These are phyloP conservation scores for Tubulanus polymorphus DNA, from an alignment of 2,888 invertebrate species.

Conservation along the genomic window DNA sequence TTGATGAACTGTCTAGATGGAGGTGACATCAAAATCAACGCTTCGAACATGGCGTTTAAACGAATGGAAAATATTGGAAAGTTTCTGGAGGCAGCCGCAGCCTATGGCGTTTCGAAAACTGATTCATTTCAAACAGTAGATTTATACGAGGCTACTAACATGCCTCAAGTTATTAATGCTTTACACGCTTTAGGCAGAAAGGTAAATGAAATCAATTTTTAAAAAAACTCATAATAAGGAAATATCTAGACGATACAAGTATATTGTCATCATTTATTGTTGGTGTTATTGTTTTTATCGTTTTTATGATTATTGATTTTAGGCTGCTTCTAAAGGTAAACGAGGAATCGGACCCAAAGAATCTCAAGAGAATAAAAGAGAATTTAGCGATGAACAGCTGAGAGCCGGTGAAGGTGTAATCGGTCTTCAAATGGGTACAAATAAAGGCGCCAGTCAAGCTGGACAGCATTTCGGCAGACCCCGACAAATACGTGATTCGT, in stretches of 20 bases:
- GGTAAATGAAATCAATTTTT: too few species aligned
- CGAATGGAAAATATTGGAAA: constrained; percentile 96
- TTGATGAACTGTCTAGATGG: constrained; percentile 63
- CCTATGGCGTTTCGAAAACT: constrained; percentile 91
- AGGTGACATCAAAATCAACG: constrained; percentile 92
- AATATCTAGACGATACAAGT: too few species aligned
- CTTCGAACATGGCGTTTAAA: constrained; percentile 68
- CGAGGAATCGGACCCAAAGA: constrained; percentile 98
- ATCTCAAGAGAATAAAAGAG: constrained; percentile 86
- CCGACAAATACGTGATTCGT: constrained; percentile 30
- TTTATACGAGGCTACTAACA: constrained; percentile 92
- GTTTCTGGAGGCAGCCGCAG: constrained; percentile 82
- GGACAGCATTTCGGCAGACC: constrained; percentile 63
- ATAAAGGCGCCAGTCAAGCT: constrained; percentile 94
- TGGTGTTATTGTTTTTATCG: too few species aligned
- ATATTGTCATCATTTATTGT: too few species aligned
- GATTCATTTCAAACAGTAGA: constrained; percentile 99
- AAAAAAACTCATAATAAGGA: too few species aligned
- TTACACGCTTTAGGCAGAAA: constrained; percentile 87
- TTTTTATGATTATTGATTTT: too few species aligned
- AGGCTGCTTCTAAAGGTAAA: too few species aligned
- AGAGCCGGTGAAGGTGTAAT: constrained; percentile 89
- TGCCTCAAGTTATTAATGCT: constrained; percentile 93
- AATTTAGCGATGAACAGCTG: constrained; percentile 86
- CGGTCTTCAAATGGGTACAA: constrained; percentile 88